A percentile compares a stretch with the other conserved stretches of the same genome.
Evolutionary conservation across 2,113 vertebrate genomes (phyloP).

Genomic region (Dasyurus viverrinus): DNA sequence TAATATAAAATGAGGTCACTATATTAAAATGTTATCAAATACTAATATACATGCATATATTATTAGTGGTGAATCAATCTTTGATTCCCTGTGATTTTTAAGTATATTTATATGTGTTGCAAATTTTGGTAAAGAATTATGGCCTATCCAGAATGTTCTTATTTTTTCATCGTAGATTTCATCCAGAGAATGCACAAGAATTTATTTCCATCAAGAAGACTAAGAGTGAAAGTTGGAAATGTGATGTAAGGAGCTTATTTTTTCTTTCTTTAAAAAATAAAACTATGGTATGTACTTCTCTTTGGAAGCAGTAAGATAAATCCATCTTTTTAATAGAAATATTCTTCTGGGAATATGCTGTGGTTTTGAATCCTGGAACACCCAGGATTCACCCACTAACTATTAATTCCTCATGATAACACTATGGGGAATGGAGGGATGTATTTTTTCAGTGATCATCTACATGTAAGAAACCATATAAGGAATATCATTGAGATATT

Average conservation of each 20-base stretch:
- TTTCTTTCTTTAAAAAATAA: conserved; percentile 59
- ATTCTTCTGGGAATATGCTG: neutral
- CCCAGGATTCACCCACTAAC: neutral
- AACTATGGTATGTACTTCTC: conserved; percentile 24
- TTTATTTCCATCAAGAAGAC: conserved; percentile 94
- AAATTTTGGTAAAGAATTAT: neutral
- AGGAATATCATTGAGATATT: neutral
- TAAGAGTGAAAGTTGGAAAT: conserved; percentile 98
- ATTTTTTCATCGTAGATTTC: conserved; percentile 88
- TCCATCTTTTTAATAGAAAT: conserved; percentile 21
- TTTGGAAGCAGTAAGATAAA: conserved; percentile 43
- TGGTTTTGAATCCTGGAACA: neutral
- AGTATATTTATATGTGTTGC: neutral
- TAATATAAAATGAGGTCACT: neutral
- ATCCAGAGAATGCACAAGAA: conserved; percentile 95
- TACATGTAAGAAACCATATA: neutral
- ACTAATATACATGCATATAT: neutral
- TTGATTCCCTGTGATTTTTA: conserved; percentile 13
- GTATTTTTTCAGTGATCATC: neutral
- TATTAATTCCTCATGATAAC: neutral
- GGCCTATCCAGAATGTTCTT: neutral
- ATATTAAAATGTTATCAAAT: conserved; percentile 33
- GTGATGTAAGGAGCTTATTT: conserved; percentile 89
- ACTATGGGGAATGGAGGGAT: neutral
- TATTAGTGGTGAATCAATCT: conserved; percentile 19